Evolutionary conservation across 2,113 vertebrate species (phyloP), one percentile per base, ranked within the genome.

Genomic region (Myotis brandtii): DNA sequence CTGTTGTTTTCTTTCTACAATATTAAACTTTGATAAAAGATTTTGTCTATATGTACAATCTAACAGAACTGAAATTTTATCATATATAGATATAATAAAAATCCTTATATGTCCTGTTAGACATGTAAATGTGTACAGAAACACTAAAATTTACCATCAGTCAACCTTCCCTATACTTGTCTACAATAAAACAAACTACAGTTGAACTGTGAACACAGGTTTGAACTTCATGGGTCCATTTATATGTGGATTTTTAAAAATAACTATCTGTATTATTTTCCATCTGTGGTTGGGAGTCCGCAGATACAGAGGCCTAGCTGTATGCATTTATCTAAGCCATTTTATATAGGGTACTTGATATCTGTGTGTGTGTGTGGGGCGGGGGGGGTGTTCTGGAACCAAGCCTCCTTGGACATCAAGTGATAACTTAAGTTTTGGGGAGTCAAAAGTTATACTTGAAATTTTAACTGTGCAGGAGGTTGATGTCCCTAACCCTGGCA

Each of bases 91-190:
- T 66, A 70, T 92, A 50, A 93, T 59, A 50, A 89, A 92, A 32
- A 66, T 32, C 21, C 52, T 72, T 86, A 18, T 43, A 50, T 66
- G 83, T 52, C 9, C 20, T 79, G 7, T 77, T 43, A 93, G 66
- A 62, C 18, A 85, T 50, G 43, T 64, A 90, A 30, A 82, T 30
- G 20, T 76, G 1, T 37, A 76, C 0, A 83, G 64, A 72, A 72
- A 82, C 14, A 89, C 43, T 92, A 90, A 94, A 86, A 77, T 86
- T 85, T 95, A 83, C 17, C 43, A 79, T 89, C 56, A 75, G 48
- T 83, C 20, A 25, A 67, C 37, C 5, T 81, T 66, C 27, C 18
- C 9, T 91, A 72, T 56, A 75, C 30, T 80, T 91, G 86, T 50
- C 76, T 88, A 56, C 21, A 88, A 89, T 40, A 43, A 89, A 88